Percentiles rank a stretch among this genome's conserved stretches.
Conservation (phyloP, 1,140 invertebrate genomes). For the Sinella curviseta region DNA sequence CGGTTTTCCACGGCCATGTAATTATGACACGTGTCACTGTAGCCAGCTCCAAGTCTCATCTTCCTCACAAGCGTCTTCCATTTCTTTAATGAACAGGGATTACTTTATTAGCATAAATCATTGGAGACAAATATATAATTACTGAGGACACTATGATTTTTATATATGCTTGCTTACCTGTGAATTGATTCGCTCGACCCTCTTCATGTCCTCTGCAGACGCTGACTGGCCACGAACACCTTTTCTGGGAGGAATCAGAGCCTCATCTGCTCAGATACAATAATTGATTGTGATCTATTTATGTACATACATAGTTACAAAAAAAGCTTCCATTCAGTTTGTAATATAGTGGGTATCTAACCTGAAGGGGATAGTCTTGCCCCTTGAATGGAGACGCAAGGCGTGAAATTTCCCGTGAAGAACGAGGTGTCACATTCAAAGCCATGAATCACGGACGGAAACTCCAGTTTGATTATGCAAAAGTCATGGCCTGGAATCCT, state of each 20-base stretch:
- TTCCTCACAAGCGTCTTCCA: slow-evolving; percentile 64
- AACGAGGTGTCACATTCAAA: slow-evolving; percentile 66
- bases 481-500: slow-evolving; percentile 66
- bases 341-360: too few species aligned
- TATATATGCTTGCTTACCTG: too few species aligned
- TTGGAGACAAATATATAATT: too few species aligned
- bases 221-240: slow-evolving; percentile 60
- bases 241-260: slow-evolving; percentile 57
- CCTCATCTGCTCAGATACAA: slow-evolving; percentile 57
- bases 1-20: slow-evolving; percentile 57
- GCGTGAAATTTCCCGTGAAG: slow-evolving; percentile 69
- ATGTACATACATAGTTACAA: too few species aligned
- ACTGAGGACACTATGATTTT: too few species aligned
- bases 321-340: too few species aligned
- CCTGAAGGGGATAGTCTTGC: slow-evolving; percentile 59
- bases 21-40: slow-evolving; percentile 62
- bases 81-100: slow-evolving; percentile 52
- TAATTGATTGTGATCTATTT: too few species aligned
- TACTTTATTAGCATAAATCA: too few species aligned
- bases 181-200: slow-evolving; percentile 57
- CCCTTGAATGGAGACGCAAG: slow-evolving; percentile 66
- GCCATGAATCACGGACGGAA: slow-evolving; percentile 60
- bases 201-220: slow-evolving; percentile 56
- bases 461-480: slow-evolving; percentile 64
- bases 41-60: slow-evolving; percentile 61